These are phyloP conservation scores for Sinhomidia bicolor DNA, from an alignment of 2,888 invertebrate genomes.

Conservation along the genomic window DNA sequence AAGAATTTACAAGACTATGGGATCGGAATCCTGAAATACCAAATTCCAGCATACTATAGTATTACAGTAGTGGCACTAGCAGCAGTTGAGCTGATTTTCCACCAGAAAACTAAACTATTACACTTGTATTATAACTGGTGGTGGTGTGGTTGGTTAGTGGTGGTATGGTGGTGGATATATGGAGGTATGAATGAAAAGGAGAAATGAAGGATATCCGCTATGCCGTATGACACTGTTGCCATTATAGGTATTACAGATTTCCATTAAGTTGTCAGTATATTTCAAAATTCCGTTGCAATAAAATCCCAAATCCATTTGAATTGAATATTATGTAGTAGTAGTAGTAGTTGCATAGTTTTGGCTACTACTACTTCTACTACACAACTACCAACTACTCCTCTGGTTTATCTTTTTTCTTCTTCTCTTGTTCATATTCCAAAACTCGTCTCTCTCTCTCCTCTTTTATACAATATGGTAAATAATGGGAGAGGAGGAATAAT, in stretches of 20 bases:
- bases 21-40: neutral
- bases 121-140: neutral
- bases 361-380: neutral
- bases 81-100: neutral
- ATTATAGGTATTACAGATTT: slow-evolving; percentile 46
- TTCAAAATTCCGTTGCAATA: slow-evolving; percentile 37
- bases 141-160: neutral
- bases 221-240: slow-evolving; percentile 49
- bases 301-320: slow-evolving; percentile 33
- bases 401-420: slow-evolving; percentile 13
- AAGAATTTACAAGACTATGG: neutral
- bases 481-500: neutral
- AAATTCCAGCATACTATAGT: neutral
- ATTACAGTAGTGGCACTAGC: neutral
- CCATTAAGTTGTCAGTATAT: slow-evolving; percentile 55
- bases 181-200: neutral
- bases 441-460: too few relatives aligned
- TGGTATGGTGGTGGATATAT: neutral
- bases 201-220: slow-evolving; percentile 54
- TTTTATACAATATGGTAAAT: neutral
- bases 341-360: slow-evolving; percentile 13
- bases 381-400: neutral
- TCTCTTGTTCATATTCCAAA: neutral
- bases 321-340: slow-evolving; percentile 38
- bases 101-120: too few relatives aligned